Percentiles rank a stretch among this genome's conserved stretches.
phyloP scores from a whole-genome alignment of 2,888 invertebrate genomes.

The Caenorhabditis sp. region DNA sequence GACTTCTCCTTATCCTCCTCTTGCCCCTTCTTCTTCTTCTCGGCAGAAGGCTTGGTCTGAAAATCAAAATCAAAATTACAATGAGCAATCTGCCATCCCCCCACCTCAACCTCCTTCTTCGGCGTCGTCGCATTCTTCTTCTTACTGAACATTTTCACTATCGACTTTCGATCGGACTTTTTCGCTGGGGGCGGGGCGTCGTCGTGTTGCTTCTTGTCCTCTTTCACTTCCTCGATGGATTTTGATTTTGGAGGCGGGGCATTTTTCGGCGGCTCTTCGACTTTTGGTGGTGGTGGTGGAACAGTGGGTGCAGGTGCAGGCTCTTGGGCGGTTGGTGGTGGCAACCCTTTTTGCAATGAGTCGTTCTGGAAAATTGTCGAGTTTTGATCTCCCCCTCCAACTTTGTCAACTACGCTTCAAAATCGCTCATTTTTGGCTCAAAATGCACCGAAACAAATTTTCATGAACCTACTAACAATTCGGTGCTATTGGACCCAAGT shows the following conservation, averaged over 20 bases:
- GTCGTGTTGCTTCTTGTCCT: not conserved
- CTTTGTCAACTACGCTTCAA: too few relatives aligned
- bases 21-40: not conserved
- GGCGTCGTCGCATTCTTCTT: conserved; percentile 1
- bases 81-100: not conserved
- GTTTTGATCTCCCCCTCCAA: too few relatives aligned
- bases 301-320: not conserved
- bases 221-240: conserved; percentile 4
- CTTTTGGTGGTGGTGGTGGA: not conserved
- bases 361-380: not conserved
- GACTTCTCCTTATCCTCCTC: conserved; percentile 4
- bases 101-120: conserved; percentile 1
- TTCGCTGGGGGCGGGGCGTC: not conserved
- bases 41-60: not conserved
- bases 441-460: too few relatives aligned
- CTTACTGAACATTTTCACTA: conserved; percentile 10
- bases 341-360: not conserved
- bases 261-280: not conserved
- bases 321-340: not conserved
- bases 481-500: too few relatives aligned
- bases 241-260: not conserved
- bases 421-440: too few relatives aligned
- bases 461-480: too few relatives aligned
- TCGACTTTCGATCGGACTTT: conserved; percentile 8
- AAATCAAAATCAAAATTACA: not conserved